Base-by-base conservation (phyloP, 2,113 vertebrate species). In the Eurypyga helias region DNA sequence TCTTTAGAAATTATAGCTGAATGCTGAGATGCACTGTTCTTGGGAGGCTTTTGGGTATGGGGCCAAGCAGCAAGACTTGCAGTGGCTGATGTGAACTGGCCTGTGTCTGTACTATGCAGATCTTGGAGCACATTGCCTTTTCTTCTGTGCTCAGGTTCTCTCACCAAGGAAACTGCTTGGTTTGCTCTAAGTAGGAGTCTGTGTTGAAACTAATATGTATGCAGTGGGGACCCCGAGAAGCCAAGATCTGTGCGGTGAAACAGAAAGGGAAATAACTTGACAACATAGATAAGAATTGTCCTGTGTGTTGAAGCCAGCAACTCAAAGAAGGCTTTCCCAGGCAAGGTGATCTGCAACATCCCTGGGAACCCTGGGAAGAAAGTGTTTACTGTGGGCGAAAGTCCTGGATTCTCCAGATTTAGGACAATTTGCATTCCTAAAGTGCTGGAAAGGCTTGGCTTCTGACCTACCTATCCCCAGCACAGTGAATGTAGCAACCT, bases 11-110 rank as follows among this genome's bases (percentile, higher is more conserved):
- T 9, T 6, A 6, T 33, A 52, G 16, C 18, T 58, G 54, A 78
- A 96, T 34, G n/a, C 8, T 0, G 4, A 58, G 67, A 26, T 11
- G 34, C 3, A 3, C 48, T 0, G 0, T 28, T 80, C 14, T n/a
- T n/a, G 38, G 45, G 34, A 60, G 14, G 19, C 16, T 70, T 11
- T 69, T 78, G 1, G 0, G 3, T 64, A 60, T 8, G 9, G 21
- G 38, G 46, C 33, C 18, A 14, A 73, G 73, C 51, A 61, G 6
- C 0, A 65, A 81, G 1, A 20, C 13, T 58, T 62, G 10, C 10
- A 20, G 23, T 38, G 51, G 29, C 33, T 58, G 28, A 38, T 73
- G 29, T 33, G 60, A 87, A 24, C 55, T 43, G 69, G 7, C 33
- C 34, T 24, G 3, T 46, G 9, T 20, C 36, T 51, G 49, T 61